Evolutionary conservation across 2,113 vertebrate species (phyloP).

Genomic region (Hippopotamus amphibius): DNA sequence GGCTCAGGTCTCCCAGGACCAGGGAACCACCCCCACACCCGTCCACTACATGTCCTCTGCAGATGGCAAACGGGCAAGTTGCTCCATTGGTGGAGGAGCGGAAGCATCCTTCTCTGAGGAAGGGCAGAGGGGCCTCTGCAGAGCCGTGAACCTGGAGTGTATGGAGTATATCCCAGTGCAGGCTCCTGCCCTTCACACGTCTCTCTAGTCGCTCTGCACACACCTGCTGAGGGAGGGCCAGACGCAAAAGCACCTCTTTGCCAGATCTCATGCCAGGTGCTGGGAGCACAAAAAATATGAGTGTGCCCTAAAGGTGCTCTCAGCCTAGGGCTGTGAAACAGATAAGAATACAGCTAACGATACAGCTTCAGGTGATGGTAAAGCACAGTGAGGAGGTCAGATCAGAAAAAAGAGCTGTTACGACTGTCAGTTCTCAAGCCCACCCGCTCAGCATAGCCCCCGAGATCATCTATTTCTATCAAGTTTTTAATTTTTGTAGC

Average conservation of each 20-base stretch:
- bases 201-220: neutral
- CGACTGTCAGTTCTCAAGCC: accelerated
- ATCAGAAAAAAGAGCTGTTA: neutral
- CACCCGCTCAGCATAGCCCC: neutral
- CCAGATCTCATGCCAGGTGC: neutral
- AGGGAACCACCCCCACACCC: neutral
- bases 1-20: neutral
- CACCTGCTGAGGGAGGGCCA: neutral
- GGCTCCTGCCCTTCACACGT: neutral
- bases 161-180: accelerated
- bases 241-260: neutral
- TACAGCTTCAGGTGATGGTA: neutral
- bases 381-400: neutral
- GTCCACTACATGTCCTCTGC: neutral
- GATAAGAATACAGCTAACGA: neutral
- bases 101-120: neutral
- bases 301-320: neutral
- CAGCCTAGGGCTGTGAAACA: neutral
- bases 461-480: neutral
- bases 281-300: neutral
- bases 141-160: neutral
- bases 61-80: too few species aligned
- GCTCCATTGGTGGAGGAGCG: neutral
- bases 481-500: neutral
- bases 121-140: neutral